Base-by-base conservation (phyloP, 2,888 invertebrate species). In the Lasioglossum oenotherae region DNA sequence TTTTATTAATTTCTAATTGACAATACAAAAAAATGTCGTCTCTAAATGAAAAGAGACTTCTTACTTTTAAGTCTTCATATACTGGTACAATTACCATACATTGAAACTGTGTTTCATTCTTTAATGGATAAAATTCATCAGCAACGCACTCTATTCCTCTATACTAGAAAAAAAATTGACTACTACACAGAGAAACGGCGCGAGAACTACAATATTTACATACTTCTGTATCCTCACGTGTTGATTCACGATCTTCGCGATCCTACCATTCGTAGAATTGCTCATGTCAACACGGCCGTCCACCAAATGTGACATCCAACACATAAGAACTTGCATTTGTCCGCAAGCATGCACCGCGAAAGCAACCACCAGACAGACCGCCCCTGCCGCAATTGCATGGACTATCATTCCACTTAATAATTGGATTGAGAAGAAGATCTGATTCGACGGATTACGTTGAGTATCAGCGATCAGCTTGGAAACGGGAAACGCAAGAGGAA, bases 341-440 rank as follows among this genome's bases (percentile, higher is more conserved):
- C 92, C 90, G 67, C 91, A 91, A 6, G 89, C 90, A 46, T 93
- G 92, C 53, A 89, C 84, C 0, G 90, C 91, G 27, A 90, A 86
- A 10, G 84, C 74, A 1, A 89, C 87, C 0, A 87, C 87, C 4
- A 92, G 44, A 72, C 87, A 88, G 77, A 86, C 91, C 2, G 82
- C 60, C 8, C 82, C 87, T 3, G 80, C 75, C 1, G 89, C 71
- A 1, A 89, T 84, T 2, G 85, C 80, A 23, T 88, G 82, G 23
- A 89, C 72, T 23, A 88, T 10, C 0, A 82, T 78, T 0, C 82
- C 87, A 0, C 71, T 78, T 5, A 82, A 41, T 4, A 80, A 73
- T 14, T 92, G 90, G 23, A 74, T 19, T 1, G 74, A 38, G 10
- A 87, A 88, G 10, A 90, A 27, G n/a, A 92, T 86, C 57, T 89